These are phyloP conservation scores for Drosophila rubida DNA, from an alignment of 2,888 invertebrate species.

Conservation along the genomic window DNA sequence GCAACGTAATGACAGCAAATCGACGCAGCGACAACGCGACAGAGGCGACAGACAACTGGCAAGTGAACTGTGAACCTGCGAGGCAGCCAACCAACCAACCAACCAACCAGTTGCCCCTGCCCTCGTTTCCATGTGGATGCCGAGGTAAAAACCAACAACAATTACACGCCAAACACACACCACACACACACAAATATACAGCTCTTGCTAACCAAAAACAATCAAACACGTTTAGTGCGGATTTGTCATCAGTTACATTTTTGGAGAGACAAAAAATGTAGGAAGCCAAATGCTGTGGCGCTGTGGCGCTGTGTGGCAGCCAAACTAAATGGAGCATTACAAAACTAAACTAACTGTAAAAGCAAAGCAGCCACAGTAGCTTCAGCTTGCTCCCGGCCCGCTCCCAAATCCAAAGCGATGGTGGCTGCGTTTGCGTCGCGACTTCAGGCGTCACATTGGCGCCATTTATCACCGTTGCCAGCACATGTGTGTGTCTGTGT, in stretches of 20 bases:
- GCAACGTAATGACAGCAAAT: constrained; percentile 74
- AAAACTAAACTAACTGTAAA: constrained; percentile 71
- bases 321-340: constrained; percentile 72
- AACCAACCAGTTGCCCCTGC: constrained; percentile 6
- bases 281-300: background rate
- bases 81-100: background rate
- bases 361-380: constrained; percentile 59
- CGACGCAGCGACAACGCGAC: constrained; percentile 36
- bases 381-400: background rate
- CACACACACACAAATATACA: constrained; percentile 7
- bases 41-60: constrained; percentile 24
- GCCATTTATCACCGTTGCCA: constrained; percentile 84
- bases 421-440: constrained; percentile 74
- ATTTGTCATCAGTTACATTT: constrained; percentile 68
- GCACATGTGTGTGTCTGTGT: constrained; percentile 35
- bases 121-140: constrained; percentile 3
- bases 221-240: constrained; percentile 74
- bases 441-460: constrained; percentile 83
- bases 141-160: constrained; percentile 52
- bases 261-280: constrained; percentile 2
- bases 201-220: too few species aligned
- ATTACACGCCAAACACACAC: constrained; percentile 50
- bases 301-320: constrained; percentile 15
- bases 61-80: constrained; percentile 10
- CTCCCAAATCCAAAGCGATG: constrained; percentile 41